Conservation (phyloP, 2,113 vertebrate species). For the Tupaia tana region DNA sequence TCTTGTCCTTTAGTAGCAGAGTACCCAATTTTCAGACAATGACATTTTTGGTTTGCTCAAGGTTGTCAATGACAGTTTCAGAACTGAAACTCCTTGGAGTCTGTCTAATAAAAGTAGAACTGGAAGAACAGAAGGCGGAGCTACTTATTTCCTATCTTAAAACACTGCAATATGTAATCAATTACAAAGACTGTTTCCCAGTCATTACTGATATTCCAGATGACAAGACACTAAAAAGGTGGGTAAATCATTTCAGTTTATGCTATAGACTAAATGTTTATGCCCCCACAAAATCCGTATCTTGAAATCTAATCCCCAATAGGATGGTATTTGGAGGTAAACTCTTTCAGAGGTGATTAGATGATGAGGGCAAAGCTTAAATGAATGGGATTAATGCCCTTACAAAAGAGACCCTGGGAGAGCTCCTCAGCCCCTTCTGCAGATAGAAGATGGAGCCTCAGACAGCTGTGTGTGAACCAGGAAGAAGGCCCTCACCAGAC, state of each 20-base stretch:
- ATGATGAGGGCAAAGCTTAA: neutral
- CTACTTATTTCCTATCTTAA: neutral
- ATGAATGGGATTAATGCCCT: neutral
- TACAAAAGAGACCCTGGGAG: neutral
- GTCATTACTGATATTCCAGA: neutral
- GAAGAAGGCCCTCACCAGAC: neutral
- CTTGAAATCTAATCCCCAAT: no score
- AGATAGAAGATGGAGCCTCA: neutral
- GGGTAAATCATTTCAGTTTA: neutral
- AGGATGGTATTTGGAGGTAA: no score
- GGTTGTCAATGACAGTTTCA: neutral
- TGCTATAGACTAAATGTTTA: neutral
- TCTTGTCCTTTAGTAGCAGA: neutral
- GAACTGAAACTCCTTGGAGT: conserved; percentile 9
- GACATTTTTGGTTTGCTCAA: neutral
- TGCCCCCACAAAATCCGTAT: no score
- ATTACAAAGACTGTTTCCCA: neutral
- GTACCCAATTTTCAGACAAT: neutral
- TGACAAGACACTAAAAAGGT: neutral
- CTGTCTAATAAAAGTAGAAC: neutral
- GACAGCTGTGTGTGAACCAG: neutral
- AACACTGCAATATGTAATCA: neutral
- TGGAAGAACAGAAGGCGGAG: neutral
- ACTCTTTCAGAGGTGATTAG: no score
- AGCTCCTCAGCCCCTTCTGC: neutral